These are phyloP conservation scores for Lithobates pipiens DNA, from an alignment of 2,797 vertebrate species.

Conservation along the genomic window DNA sequence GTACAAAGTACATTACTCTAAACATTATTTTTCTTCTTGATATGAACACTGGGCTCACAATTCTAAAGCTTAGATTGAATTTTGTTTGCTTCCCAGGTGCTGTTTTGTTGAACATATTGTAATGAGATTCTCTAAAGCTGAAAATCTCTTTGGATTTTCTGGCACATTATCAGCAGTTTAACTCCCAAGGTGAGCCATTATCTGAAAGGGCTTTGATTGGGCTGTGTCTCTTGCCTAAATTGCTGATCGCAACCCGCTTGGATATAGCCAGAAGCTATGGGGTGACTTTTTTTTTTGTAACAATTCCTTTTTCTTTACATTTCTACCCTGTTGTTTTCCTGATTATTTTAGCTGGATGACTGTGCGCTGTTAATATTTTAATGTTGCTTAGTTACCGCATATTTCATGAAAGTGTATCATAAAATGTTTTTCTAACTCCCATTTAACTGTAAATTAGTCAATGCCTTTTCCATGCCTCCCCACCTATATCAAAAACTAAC, in stretches of 20 bases:
- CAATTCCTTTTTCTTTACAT: background rate
- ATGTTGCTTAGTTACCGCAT: slow-evolving; percentile 31
- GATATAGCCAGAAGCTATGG: background rate
- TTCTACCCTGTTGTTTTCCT: background rate
- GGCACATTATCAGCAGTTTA: background rate
- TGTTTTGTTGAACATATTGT: background rate
- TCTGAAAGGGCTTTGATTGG: background rate
- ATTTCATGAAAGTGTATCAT: background rate
- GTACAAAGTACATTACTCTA: too few species aligned
- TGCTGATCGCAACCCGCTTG: background rate
- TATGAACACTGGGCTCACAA: too few species aligned
- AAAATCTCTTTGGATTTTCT: background rate
- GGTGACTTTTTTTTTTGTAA: background rate
- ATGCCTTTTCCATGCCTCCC: background rate
- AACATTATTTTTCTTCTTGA: background rate
- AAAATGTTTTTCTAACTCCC: slow-evolving; percentile 17
- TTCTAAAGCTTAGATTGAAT: background rate
- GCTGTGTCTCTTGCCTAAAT: background rate
- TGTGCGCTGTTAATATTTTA: background rate
- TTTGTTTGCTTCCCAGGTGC: background rate
- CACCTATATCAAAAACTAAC: background rate
- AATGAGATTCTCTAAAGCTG: background rate
- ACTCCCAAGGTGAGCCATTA: background rate
- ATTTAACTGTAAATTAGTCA: slow-evolving; percentile 12
- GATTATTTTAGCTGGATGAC: slow-evolving; percentile 8